Conservation (phyloP, 2,797 vertebrate genomes). For the Erethizon dorsatum region DNA sequence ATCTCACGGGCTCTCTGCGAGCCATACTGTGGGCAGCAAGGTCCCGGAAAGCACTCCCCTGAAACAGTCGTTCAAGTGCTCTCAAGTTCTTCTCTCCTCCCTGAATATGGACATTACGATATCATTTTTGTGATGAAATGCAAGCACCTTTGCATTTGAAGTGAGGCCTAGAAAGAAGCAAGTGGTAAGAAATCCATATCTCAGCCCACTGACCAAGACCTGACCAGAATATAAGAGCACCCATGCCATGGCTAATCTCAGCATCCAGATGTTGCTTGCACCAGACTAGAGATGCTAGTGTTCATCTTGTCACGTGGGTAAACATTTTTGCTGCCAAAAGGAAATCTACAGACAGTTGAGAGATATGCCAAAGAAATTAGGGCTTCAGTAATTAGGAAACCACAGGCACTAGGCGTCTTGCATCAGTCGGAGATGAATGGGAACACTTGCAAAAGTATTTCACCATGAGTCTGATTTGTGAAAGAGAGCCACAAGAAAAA, state of each 20-base stretch:
- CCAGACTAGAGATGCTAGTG: conserved; percentile 16
- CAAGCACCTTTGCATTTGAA: neutral
- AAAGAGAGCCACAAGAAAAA: conserved; percentile 63
- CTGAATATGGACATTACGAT: neutral
- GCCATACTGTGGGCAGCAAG: neutral
- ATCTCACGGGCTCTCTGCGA: neutral
- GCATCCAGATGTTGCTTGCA: conserved; percentile 29
- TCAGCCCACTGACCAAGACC: neutral
- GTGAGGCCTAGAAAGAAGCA: neutral
- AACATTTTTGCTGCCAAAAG: conserved; percentile 69
- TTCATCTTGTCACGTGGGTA: conserved; percentile 44
- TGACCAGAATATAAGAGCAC: neutral
- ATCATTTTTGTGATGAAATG: neutral
- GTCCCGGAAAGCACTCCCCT: neutral
- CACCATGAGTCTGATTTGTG: conserved; percentile 71
- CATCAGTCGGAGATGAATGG: conserved; percentile 70
- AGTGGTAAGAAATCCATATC: neutral
- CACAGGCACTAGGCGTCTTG: conserved; percentile 63
- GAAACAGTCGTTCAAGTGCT: neutral
- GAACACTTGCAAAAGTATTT: conserved; percentile 74
- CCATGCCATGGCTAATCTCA: neutral
- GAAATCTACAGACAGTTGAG: conserved; percentile 67
- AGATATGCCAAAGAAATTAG: conserved; percentile 75
- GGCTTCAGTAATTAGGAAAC: conserved; percentile 69
- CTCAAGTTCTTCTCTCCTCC: neutral